phyloP scores from a whole-genome alignment of 2,797 vertebrate species.

The Coregonus ussuriensis region DNA sequence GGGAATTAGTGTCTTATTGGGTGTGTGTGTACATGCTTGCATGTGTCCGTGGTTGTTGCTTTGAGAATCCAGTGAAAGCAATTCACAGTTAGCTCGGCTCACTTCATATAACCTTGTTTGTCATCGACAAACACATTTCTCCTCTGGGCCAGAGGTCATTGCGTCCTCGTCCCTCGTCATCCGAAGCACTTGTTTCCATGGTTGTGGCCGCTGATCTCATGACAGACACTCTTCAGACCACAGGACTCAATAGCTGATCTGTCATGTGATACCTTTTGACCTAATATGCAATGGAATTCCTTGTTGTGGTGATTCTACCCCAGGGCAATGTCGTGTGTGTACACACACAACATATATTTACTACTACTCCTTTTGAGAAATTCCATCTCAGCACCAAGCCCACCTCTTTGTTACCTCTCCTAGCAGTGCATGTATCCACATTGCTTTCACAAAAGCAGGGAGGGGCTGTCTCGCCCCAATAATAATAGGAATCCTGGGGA shows the following conservation, averaged over 20 bases:
- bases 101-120: slow-evolving; percentile 18
- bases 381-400: not conserved
- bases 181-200: not conserved
- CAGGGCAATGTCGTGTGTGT: not conserved
- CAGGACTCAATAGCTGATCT: not conserved
- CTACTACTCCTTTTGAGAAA: not conserved
- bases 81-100: not conserved
- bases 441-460: not conserved
- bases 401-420: not conserved
- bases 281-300: too few species aligned
- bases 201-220: not conserved
- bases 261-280: not conserved
- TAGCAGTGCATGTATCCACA: not conserved
- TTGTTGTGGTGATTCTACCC: not conserved
- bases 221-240: not conserved
- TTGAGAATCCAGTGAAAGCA: not conserved
- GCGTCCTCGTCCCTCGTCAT: not conserved
- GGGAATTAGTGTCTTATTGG: not conserved
- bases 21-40: slow-evolving; percentile 21
- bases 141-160: slow-evolving; percentile 1
- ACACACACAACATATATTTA: not conserved
- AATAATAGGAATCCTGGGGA: slow-evolving; percentile 33
- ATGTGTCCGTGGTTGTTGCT: slow-evolving; percentile 7
- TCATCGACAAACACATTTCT: slow-evolving; percentile 20
- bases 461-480: slow-evolving; percentile 14